Evolutionary conservation across 2,797 vertebrate genomes (phyloP).

Genomic region (Pipistrellus kuhlii): DNA sequence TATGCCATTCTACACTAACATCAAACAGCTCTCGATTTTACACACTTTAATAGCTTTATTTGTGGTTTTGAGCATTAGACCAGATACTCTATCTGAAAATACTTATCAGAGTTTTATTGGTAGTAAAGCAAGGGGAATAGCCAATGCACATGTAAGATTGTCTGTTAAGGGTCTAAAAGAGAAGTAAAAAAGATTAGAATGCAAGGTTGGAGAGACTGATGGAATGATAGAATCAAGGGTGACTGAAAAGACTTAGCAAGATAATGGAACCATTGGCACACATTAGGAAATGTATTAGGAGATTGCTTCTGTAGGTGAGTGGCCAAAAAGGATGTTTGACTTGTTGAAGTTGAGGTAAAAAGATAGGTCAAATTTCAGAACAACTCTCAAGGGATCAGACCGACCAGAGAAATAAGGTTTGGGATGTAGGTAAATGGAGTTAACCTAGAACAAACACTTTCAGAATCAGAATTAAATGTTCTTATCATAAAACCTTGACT

Average conservation of each 20-base stretch:
- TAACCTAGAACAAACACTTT: neutral
- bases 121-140: neutral
- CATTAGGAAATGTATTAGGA: neutral
- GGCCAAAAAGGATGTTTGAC: neutral
- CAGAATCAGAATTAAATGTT: neutral
- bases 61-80: neutral
- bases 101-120: neutral
- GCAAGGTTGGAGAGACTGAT: neutral
- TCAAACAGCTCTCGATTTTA: neutral
- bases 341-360: neutral
- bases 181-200: conserved; percentile 12
- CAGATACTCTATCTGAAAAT: neutral
- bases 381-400: neutral
- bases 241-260: neutral
- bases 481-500: conserved; percentile 20
- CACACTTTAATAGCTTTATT: neutral
- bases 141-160: neutral
- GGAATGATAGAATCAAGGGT: neutral
- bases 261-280: neutral
- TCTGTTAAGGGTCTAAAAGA: neutral
- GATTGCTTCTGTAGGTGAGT: neutral
- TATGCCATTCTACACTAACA: neutral
- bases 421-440: neutral
- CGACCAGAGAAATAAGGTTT: neutral
- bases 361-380: neutral